Evolutionary conservation across 1,140 invertebrate genomes (phyloP), one percentile per base, ranked within the genome.

Genomic region (Drosophila kanapiae): DNA sequence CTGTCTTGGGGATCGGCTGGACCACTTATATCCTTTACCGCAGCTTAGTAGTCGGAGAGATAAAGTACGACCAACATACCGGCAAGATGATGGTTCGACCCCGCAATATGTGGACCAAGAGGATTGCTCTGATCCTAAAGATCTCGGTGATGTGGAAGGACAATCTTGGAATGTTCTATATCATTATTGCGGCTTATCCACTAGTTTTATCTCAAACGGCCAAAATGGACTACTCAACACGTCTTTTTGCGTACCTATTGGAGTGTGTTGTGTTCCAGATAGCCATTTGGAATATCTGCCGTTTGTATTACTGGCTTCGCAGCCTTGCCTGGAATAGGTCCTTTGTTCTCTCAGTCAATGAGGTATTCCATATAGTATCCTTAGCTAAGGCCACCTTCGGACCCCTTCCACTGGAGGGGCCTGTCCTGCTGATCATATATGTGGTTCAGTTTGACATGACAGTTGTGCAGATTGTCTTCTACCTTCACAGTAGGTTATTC

Each of bases 321-420:
- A 67, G 43, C n/a, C 7, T 62, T 9, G 10, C 16, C 14, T 62
- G 59, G 58, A 67, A 62, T 29, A 35, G 16, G 14, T 38, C 42
- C 6, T 13, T 62, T 18, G 64, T 67, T 4, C 9, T 3, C 4
- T 3, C 31, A 13, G 58, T 27, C n/a, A 67, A 67, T 38, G 57
- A 67, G 31, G 57, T 62, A 16, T 62, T 67, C 3, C 6, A 10
- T 10, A 1, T 18, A 27, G 33, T 11, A 18, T 56, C 35, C 53
- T n/a, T 56, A 2, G 23, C 38, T 6, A 18, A 38, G 18, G n/a
- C 7, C 1, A 16, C 11, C 6, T 27, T 67, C 9, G 64, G 57
- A 47, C n/a, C 18, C 2, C 23, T 48, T 9, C 11, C 7, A 2
- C 0, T 33, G 13, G 42, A 29, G 9, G 16, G 13, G 3, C 14